Percentiles rank a stretch among this genome's conserved stretches.
phyloP scores from a whole-genome alignment of 2,797 vertebrate genomes.

The Menidia menidia region DNA sequence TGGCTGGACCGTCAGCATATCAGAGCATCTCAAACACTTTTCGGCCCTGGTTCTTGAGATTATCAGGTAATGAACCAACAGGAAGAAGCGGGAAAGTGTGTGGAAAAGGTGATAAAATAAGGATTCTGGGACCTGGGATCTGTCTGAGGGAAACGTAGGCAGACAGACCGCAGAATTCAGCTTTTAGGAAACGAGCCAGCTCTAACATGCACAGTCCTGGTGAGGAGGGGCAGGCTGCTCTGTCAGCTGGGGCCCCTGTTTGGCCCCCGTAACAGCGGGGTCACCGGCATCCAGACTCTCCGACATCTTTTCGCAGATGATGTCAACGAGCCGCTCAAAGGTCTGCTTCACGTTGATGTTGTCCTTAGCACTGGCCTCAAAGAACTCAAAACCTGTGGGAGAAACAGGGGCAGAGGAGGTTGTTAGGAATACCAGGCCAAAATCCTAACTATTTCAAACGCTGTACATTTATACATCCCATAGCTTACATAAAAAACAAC shows the following conservation, averaged over 20 bases:
- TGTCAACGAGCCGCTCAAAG: slow-evolving; percentile 95
- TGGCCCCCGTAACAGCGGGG: slow-evolving; percentile 91
- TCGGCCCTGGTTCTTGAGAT: slow-evolving; percentile 46
- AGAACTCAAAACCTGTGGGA: slow-evolving; percentile 91
- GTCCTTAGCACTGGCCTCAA: slow-evolving; percentile 97
- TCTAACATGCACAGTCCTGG: slow-evolving; percentile 96
- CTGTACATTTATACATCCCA: too few relatives aligned
- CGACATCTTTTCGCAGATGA: slow-evolving; percentile 99
- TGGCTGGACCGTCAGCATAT: slow-evolving; percentile 1
- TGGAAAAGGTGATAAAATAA: slow-evolving; percentile 42
- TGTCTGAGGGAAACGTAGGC: slow-evolving; percentile 40
- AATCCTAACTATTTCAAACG: not conserved
- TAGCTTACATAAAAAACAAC: too few relatives aligned
- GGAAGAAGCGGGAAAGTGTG: slow-evolving; percentile 51
- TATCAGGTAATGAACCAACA: slow-evolving; percentile 35
- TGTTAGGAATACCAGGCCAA: not conserved
- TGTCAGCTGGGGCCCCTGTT: slow-evolving; percentile 94
- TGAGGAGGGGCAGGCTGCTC: slow-evolving; percentile 92
- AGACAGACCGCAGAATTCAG: slow-evolving; percentile 25
- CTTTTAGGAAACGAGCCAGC: slow-evolving; percentile 38
- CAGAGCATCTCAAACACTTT: slow-evolving; percentile 52
- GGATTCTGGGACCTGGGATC: slow-evolving; percentile 44
- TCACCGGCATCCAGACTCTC: slow-evolving; percentile 94
- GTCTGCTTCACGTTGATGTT: slow-evolving; percentile 99
- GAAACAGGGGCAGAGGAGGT: slow-evolving; percentile 2